Conservation (phyloP, 2,888 invertebrate genomes). For the Agrochola lychnidis region DNA sequence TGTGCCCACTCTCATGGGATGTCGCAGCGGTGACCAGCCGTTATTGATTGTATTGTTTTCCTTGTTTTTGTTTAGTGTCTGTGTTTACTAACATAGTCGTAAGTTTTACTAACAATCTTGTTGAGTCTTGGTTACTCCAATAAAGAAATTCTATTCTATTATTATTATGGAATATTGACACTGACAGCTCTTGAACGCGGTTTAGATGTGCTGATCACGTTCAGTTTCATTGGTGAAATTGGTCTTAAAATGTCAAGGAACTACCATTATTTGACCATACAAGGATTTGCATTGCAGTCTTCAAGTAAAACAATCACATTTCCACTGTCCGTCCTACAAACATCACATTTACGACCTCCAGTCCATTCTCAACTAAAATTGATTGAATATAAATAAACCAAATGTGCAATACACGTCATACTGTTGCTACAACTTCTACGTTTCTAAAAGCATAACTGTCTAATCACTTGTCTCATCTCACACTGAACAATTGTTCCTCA, state of each 20-base stretch:
- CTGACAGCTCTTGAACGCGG: too few relatives aligned
- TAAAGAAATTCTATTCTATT: too few relatives aligned
- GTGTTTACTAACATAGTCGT: too few relatives aligned
- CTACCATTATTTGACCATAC: not conserved
- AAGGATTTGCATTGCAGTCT: slow-evolving; percentile 7
- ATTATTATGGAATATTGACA: too few relatives aligned
- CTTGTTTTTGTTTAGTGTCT: too few relatives aligned
- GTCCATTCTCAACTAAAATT: slow-evolving; percentile 48
- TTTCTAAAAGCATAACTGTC: slow-evolving; percentile 75
- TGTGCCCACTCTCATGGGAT: too few relatives aligned
- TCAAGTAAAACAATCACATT: slow-evolving; percentile 16
- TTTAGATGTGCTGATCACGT: too few relatives aligned
- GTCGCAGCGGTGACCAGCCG: too few relatives aligned
- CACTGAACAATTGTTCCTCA: slow-evolving; percentile 80
- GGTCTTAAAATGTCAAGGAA: not conserved
- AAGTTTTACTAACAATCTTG: too few relatives aligned
- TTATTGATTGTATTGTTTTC: too few relatives aligned
- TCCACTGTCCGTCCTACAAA: slow-evolving; percentile 23
- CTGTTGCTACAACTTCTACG: slow-evolving; percentile 66
- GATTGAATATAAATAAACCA: slow-evolving; percentile 65
- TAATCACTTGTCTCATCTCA: slow-evolving; percentile 86
- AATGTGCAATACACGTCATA: slow-evolving; percentile 67
- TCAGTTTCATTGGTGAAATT: too few relatives aligned
- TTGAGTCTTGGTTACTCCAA: too few relatives aligned
- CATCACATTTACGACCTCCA: slow-evolving; percentile 18